These are phyloP conservation scores for Zaprionus ornatus DNA, from an alignment of 1,140 invertebrate genomes.

Conservation along the genomic window DNA sequence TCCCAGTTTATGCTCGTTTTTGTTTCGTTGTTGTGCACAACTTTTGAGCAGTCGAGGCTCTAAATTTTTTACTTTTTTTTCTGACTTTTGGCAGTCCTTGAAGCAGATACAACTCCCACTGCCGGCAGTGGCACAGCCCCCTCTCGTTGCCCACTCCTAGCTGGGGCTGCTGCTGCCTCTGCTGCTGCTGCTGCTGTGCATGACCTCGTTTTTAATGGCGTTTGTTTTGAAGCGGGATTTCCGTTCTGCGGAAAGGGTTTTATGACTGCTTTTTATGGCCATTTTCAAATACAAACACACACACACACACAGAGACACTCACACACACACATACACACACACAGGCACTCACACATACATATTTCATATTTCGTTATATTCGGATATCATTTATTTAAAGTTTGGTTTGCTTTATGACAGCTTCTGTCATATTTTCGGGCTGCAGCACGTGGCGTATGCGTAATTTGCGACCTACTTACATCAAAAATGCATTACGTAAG, in stretches of 20 bases:
- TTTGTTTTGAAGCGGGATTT: constrained; percentile 82
- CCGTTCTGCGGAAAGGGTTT: constrained; percentile 79
- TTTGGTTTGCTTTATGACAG: constrained; percentile 74
- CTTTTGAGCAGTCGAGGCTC: constrained; percentile 62
- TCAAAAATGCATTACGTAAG: constrained; percentile 61
- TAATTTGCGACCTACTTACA: constrained; percentile 58
- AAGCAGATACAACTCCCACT: constrained; percentile 50
- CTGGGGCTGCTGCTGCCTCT: background rate
- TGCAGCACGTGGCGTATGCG: constrained; percentile 66
- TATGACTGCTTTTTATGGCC: constrained; percentile 77
- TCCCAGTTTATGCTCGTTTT: background rate
- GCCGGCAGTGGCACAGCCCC: background rate
- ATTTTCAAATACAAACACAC: constrained; percentile 61
- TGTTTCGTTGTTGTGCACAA: constrained; percentile 46
- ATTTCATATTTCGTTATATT: constrained; percentile 45
- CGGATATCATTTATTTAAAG: constrained; percentile 75
- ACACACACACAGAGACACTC: constrained; percentile 1
- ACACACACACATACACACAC: background rate
- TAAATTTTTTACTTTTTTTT: constrained; percentile 64
- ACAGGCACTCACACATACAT: constrained; percentile 8
- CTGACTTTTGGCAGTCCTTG: constrained; percentile 72
- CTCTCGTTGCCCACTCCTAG: background rate
- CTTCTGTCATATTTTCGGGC: constrained; percentile 46
- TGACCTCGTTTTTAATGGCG: constrained; percentile 82
- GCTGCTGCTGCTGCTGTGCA: constrained; percentile 42